Conservation (phyloP, 2,888 invertebrate genomes). For the Epinotia brunnichana region DNA sequence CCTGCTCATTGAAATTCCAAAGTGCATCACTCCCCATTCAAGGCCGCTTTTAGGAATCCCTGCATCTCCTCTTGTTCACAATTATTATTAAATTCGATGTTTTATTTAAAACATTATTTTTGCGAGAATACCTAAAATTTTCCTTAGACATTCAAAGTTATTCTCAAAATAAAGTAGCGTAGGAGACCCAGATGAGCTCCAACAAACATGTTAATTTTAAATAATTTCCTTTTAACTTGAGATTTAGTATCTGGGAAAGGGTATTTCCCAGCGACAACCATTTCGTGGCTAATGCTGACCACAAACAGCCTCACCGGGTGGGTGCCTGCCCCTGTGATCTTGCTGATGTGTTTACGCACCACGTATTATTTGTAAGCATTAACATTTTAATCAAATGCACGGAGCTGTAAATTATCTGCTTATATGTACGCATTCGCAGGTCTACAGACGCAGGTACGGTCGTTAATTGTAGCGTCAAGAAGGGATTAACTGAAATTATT, state of each 20-base stretch:
- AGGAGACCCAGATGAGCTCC: background rate
- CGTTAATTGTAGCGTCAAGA: too few species aligned
- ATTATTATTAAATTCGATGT: too few species aligned
- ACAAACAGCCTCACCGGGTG: constrained; percentile 60
- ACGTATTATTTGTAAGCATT: constrained; percentile 71
- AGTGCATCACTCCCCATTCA: constrained; percentile 33
- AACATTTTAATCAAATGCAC: constrained; percentile 75
- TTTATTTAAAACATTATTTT: background rate
- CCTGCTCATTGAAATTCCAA: constrained; percentile 32
- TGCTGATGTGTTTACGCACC: constrained; percentile 56
- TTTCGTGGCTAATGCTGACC: constrained; percentile 66
- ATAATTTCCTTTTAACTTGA: constrained; percentile 34
- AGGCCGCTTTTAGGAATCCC: constrained; percentile 31
- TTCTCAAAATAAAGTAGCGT: background rate
- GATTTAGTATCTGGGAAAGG: constrained; percentile 53
- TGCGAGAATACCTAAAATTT: too few species aligned
- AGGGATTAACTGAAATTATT: too few species aligned
- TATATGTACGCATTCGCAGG: constrained; percentile 52
- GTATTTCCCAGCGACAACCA: constrained; percentile 58
- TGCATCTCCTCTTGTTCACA: constrained; percentile 5
- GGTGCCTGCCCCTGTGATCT: constrained; percentile 46
- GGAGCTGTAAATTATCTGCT: constrained; percentile 65
- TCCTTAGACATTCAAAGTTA: too few species aligned
- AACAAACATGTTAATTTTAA: constrained; percentile 21
- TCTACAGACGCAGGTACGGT: constrained; percentile 47